phyloP scores from a whole-genome alignment of 2,113 vertebrate species.

The Guaruba guarouba region DNA sequence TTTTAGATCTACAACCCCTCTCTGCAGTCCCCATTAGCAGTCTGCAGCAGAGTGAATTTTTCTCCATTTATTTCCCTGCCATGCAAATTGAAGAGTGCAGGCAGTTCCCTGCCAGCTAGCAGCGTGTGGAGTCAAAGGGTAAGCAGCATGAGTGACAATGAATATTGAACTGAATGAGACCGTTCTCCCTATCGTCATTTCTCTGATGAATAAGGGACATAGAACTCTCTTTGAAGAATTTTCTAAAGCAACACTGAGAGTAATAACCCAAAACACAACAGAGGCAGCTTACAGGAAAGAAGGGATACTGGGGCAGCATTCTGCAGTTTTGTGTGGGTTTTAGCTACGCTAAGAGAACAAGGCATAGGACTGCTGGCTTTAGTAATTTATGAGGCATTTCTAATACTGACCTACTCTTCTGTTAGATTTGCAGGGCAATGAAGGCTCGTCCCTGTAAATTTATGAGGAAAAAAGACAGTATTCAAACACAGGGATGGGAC shows the following conservation, averaged over 20 bases:
- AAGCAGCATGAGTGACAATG: background rate
- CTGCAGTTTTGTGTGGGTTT: background rate
- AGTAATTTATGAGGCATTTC: background rate
- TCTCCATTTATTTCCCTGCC: background rate
- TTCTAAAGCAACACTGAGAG: background rate
- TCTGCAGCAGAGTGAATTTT: background rate
- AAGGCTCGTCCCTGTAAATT: background rate
- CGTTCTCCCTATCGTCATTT: background rate
- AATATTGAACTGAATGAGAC: fast-evolving
- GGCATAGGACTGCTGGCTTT: background rate
- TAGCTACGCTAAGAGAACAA: background rate
- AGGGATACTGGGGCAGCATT: background rate
- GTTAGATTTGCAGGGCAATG: background rate
- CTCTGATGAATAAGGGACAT: background rate
- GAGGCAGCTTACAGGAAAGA: background rate
- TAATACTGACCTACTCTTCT: background rate
- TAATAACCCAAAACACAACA: background rate
- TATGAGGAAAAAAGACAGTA: background rate
- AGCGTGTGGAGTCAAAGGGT: background rate
- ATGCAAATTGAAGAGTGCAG: background rate
- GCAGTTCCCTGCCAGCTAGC: background rate
- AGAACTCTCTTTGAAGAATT: background rate
- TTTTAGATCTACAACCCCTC: background rate
- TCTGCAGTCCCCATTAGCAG: background rate
- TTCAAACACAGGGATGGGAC: background rate